phyloP scores from a whole-genome alignment of 2,888 invertebrate genomes.

The Acronicta aceris region DNA sequence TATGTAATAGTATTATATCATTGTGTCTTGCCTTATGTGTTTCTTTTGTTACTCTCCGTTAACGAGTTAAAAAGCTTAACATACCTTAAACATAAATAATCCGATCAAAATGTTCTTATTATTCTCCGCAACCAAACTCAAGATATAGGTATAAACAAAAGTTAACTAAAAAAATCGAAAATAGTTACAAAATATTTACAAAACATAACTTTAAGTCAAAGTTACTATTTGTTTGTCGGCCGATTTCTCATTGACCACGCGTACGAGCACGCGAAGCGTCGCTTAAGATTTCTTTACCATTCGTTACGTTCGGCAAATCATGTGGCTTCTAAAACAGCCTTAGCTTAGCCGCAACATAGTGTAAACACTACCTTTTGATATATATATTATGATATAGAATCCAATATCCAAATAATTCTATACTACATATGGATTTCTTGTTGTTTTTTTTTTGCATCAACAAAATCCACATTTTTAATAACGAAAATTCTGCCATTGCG shows the following conservation, averaged over 20 bases:
- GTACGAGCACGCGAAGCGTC: slow-evolving; percentile 81
- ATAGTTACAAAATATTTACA: slow-evolving; percentile 51
- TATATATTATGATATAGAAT: background rate
- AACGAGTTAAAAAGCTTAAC: no score
- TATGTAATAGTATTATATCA: no score
- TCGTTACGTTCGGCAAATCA: slow-evolving; percentile 61
- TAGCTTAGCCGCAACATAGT: background rate
- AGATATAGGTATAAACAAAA: no score
- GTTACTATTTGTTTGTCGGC: slow-evolving; percentile 57
- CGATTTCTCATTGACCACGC: slow-evolving; percentile 79
- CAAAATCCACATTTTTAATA: slow-evolving; percentile 21
- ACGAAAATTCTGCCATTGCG: slow-evolving; percentile 1
- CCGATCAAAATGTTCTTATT: no score
- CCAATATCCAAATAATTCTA: background rate
- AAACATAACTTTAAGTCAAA: slow-evolving; percentile 49
- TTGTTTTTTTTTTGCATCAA: background rate
- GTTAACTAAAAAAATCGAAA: background rate
- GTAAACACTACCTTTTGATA: background rate
- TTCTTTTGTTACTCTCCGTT: no score
- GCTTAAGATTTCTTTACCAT: slow-evolving; percentile 83
- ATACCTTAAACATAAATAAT: background rate
- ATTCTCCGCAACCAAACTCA: no score
- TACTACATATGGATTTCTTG: background rate
- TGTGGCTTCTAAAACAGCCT: slow-evolving; percentile 47
- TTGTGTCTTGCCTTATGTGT: background rate